phyloP scores from a whole-genome alignment of 1,140 invertebrate genomes.

The Diabrotica undecimpunctata region DNA sequence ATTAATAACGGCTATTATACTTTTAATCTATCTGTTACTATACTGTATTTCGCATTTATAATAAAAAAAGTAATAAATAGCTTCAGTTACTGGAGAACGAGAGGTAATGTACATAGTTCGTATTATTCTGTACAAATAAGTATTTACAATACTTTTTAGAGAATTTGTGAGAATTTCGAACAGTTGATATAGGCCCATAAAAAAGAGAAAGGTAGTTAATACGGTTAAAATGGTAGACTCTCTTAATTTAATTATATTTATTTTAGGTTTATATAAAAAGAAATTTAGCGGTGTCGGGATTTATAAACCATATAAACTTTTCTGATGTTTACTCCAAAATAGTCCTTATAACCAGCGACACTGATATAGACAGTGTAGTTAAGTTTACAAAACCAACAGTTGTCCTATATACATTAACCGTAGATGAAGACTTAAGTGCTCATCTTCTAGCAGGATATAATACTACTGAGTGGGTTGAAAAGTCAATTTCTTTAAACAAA shows the following conservation, averaged over 20 bases:
- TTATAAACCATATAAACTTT: slow-evolving; percentile 36
- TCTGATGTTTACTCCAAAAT: slow-evolving; percentile 31
- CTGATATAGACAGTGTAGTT: slow-evolving; percentile 29
- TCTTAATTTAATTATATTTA: too few species aligned
- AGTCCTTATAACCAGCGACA: slow-evolving; percentile 35
- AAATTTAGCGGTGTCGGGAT: slow-evolving; percentile 31
- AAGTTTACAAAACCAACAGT: slow-evolving; percentile 30
- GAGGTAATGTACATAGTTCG: too few species aligned
- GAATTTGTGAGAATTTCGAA: too few species aligned
- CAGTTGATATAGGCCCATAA: too few species aligned
- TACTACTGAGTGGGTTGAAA: slow-evolving; percentile 29
- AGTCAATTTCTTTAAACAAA: slow-evolving; percentile 37
- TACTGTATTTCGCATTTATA: too few species aligned
- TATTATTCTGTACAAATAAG: too few species aligned
- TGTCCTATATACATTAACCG: slow-evolving; percentile 28
- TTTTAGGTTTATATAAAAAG: slow-evolving; percentile 36
- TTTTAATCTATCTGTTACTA: too few species aligned
- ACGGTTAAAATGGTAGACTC: too few species aligned
- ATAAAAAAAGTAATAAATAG: too few species aligned
- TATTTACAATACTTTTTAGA: too few species aligned
- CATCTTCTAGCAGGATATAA: slow-evolving; percentile 30
- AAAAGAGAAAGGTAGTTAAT: too few species aligned
- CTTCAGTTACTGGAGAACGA: too few species aligned
- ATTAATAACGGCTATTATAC: neutral
- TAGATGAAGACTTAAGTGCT: slow-evolving; percentile 35